Percentiles rank a stretch among this genome's conserved stretches.
These are phyloP conservation scores for Cygnus atratus DNA, from an alignment of 2,113 vertebrate genomes.

Conservation along the genomic window DNA sequence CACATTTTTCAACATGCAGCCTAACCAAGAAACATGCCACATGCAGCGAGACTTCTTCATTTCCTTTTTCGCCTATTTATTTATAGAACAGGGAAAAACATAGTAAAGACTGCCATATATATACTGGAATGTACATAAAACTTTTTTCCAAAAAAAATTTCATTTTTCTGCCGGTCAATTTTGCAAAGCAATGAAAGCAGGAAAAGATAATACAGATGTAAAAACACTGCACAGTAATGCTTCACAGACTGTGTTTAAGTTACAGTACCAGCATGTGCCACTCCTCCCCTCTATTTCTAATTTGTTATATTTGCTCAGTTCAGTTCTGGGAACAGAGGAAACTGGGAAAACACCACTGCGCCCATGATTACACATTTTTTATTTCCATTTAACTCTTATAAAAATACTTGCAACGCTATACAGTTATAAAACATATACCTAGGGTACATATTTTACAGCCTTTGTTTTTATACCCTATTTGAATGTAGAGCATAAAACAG, in stretches of 20 bases:
- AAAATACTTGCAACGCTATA: neutral
- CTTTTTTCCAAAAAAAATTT: neutral
- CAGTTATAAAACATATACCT: neutral
- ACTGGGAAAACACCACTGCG: neutral
- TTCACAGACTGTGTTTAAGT: neutral
- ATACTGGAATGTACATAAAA: neutral
- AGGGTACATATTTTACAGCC: neutral
- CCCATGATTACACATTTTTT: neutral
- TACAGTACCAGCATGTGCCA: neutral
- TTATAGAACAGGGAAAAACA: neutral
- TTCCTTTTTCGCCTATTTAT: neutral
- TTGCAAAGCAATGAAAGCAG: neutral
- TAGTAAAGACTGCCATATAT: neutral
- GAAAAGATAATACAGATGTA: slow-evolving; percentile 15
- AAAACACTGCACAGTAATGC: neutral
- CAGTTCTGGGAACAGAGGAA: neutral
- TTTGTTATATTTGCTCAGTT: neutral
- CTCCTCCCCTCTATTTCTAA: neutral
- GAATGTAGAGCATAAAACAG: neutral
- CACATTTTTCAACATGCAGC: neutral
- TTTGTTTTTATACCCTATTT: neutral
- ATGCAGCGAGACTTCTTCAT: neutral
- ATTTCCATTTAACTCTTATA: neutral
- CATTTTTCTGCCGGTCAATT: neutral
- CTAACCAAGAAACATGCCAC: neutral